Percentiles rank a stretch among this genome's conserved stretches.
phyloP scores from a whole-genome alignment of 2,797 vertebrate species.

The Balearica regulorum region DNA sequence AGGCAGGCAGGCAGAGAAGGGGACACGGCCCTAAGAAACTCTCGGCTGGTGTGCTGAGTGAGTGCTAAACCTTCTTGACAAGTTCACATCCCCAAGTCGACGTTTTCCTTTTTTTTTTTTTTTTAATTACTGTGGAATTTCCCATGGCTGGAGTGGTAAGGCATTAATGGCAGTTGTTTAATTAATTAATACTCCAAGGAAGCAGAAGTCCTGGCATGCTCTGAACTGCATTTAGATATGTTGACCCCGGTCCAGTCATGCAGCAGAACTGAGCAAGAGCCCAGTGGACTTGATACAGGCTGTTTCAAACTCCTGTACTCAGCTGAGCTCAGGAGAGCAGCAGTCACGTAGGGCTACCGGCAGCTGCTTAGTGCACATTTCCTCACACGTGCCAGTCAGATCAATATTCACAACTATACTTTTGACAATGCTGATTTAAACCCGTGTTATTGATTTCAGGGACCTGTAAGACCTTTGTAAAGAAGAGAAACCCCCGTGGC shows the following conservation, averaged over 20 bases:
- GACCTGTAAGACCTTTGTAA: background rate
- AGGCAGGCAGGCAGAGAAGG: background rate
- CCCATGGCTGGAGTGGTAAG: background rate
- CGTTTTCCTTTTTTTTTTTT: background rate
- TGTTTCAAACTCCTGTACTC: background rate
- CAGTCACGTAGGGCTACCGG: background rate
- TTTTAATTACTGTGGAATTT: background rate
- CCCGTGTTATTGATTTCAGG: background rate
- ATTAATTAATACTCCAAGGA: conserved; percentile 22
- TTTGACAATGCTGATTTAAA: background rate
- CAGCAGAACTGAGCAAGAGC: background rate
- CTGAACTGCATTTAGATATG: background rate
- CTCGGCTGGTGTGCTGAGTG: background rate
- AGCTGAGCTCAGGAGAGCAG: background rate
- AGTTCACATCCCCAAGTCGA: background rate
- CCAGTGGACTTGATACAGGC: background rate
- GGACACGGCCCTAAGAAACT: background rate
- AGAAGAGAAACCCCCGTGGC: background rate
- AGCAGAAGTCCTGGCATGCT: background rate
- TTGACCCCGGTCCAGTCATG: background rate
- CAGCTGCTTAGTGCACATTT: background rate
- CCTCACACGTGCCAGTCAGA: background rate
- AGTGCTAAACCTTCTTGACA: background rate
- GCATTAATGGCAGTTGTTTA: background rate
- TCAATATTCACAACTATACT: background rate